Evolutionary conservation across 2,797 vertebrate genomes (phyloP), one percentile per base, ranked within the genome.

Genomic region (Acomys russatus): DNA sequence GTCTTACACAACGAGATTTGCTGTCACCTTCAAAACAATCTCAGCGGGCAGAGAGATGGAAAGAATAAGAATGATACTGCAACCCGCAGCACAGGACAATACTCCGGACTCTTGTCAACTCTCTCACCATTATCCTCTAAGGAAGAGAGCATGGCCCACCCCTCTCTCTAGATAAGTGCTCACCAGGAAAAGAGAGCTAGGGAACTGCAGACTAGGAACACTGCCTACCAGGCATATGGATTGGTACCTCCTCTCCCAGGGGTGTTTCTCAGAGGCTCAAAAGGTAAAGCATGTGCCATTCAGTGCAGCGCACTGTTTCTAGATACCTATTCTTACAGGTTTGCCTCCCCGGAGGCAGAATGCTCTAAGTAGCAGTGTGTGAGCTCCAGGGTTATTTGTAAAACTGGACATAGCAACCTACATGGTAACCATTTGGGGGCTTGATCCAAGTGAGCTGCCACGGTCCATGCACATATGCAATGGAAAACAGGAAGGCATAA

Each of bases 211-310:
- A 83, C 14, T 8, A 80, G 28, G 44, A 2, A 1, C 17, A 63
- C 0, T 0, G 15, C 44, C 35, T 4, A 1, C 9, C 38, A n/a
- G 20, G 18, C 18, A 0, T 20, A 30, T 18, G 3, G 51, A 38
- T 9, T 6, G 44, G 25, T 15, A n/a, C 1, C 28, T 64, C 49
- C 15, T 68, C 70, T 68, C 3, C 38, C 28, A 76, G 8, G 4
- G 9, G 9, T 30, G 22, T 33, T 38, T 83, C 28, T 9, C 23
- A 33, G 51, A 0, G 11, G 54, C 44, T 54, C 56, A 6, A 35
- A 92, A 33, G 20, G 68, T 38, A 10, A 44, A 84, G 3, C 8
- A 11, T 5, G 35, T 17, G 44, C 66, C 28, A 7, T 82, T 92
- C 61, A n/a, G 82, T 64, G 7, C n/a, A 18, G 30, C 10, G 70